Percentiles rank a stretch among this genome's conserved stretches.
These are phyloP conservation scores for Vimba vimba DNA, from an alignment of 2,113 vertebrate species.

Conservation along the genomic window DNA sequence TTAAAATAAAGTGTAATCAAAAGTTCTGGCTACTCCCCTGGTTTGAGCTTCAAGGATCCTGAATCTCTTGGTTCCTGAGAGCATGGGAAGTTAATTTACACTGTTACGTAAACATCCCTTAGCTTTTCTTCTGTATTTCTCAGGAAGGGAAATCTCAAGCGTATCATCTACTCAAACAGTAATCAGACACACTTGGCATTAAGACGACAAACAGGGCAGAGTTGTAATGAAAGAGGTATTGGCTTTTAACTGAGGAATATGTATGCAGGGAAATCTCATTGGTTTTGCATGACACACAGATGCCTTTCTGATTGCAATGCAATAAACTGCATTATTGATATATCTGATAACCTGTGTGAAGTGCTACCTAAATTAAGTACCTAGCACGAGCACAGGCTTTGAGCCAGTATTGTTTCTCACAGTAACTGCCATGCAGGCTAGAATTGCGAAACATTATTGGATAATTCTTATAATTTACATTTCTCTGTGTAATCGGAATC, in stretches of 20 bases:
- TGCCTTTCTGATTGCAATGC: background rate
- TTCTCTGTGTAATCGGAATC: too few relatives aligned
- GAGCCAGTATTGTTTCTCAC: too few relatives aligned
- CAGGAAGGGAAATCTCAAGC: background rate
- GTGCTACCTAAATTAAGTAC: background rate
- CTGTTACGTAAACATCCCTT: background rate
- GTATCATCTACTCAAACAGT: background rate
- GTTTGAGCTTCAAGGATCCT: too few relatives aligned
- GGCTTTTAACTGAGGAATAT: background rate
- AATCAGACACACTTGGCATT: constrained; percentile 7
- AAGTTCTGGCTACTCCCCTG: background rate
- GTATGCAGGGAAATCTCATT: background rate
- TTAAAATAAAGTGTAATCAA: too few relatives aligned
- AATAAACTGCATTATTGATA: background rate
- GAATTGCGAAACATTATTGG: too few relatives aligned
- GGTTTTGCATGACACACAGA: background rate
- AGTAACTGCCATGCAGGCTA: too few relatives aligned
- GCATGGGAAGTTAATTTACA: background rate
- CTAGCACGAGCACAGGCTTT: background rate
- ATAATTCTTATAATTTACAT: too few relatives aligned
- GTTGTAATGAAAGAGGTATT: background rate
- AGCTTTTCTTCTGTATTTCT: background rate
- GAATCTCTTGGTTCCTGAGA: background rate
- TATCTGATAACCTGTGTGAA: background rate
- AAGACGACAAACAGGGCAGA: background rate